Conservation (phyloP, 2,797 vertebrate species). For the Danio aesculapii region DNA sequence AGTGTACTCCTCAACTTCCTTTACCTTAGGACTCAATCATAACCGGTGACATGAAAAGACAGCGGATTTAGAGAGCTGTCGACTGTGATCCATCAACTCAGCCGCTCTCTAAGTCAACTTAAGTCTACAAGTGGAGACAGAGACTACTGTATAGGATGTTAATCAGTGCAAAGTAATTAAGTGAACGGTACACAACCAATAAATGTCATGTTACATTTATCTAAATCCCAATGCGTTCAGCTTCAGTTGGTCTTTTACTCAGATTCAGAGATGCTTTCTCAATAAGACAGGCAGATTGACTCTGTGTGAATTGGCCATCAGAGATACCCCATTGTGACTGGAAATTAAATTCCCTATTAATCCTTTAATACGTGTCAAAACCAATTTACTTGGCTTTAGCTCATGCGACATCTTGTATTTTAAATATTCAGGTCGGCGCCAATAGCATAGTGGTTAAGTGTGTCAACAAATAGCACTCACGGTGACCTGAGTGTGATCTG, state of each 20-base stretch:
- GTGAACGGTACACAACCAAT: slow-evolving; percentile 31
- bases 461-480: no score
- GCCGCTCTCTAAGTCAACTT: slow-evolving; percentile 29
- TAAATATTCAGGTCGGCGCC: neutral
- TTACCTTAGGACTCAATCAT: neutral
- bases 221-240: neutral
- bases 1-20: slow-evolving; percentile 11
- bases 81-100: slow-evolving; percentile 45
- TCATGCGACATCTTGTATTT: slow-evolving; percentile 19
- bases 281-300: slow-evolving; percentile 30
- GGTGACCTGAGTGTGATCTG: no score
- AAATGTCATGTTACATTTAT: slow-evolving; percentile 17
- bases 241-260: slow-evolving; percentile 45
- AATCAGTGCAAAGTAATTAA: slow-evolving; percentile 67
- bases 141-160: neutral
- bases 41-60: neutral
- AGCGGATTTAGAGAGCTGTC: slow-evolving; percentile 48
- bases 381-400: slow-evolving; percentile 45
- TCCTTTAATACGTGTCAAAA: slow-evolving; percentile 48
- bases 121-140: slow-evolving; percentile 15
- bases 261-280: slow-evolving; percentile 13
- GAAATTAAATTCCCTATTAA: slow-evolving; percentile 43
- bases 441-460: no score
- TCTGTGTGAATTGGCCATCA: slow-evolving; percentile 39
- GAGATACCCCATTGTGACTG: slow-evolving; percentile 15